Conservation (phyloP, 2,113 vertebrate species). For the Nicator chloris region DNA sequence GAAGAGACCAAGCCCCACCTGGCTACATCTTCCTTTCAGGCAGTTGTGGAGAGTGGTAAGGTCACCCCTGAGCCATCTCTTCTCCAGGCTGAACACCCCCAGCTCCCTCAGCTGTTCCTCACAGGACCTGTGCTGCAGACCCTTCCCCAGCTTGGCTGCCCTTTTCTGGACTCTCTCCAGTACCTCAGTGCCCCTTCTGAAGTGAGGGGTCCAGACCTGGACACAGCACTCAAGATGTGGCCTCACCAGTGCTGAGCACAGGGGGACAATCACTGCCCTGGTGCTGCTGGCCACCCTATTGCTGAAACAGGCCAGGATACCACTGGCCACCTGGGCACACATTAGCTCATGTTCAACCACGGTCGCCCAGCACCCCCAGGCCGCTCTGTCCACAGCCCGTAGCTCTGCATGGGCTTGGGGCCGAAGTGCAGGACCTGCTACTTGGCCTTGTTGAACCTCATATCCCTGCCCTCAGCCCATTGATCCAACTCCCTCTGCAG, state of each 20-base stretch:
- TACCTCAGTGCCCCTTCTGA: neutral
- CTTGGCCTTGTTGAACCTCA: neutral
- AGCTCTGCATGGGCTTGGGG: neutral
- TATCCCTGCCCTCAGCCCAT: neutral
- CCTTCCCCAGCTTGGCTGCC: neutral
- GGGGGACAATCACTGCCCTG: neutral
- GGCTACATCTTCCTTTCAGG: neutral
- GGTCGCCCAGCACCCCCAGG: neutral
- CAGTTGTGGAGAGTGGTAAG: fast-evolving
- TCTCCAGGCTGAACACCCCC: neutral
- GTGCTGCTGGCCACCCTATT: neutral
- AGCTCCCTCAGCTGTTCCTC: neutral
- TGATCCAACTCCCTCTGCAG: neutral
- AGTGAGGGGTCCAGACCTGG: neutral
- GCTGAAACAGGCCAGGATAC: neutral
- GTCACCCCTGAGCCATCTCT: neutral
- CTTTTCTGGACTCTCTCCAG: neutral
- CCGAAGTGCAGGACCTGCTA: neutral
- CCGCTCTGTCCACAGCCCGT: neutral
- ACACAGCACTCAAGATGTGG: no score
- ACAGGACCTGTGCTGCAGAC: neutral
- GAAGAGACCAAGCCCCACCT: neutral
- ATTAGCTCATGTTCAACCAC: neutral
- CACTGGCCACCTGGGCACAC: neutral
- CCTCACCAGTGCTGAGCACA: neutral